Percentiles rank a stretch among this genome's conserved stretches.
These are phyloP conservation scores for Streptopelia turtur DNA, from an alignment of 2,797 vertebrate genomes.

Conservation along the genomic window DNA sequence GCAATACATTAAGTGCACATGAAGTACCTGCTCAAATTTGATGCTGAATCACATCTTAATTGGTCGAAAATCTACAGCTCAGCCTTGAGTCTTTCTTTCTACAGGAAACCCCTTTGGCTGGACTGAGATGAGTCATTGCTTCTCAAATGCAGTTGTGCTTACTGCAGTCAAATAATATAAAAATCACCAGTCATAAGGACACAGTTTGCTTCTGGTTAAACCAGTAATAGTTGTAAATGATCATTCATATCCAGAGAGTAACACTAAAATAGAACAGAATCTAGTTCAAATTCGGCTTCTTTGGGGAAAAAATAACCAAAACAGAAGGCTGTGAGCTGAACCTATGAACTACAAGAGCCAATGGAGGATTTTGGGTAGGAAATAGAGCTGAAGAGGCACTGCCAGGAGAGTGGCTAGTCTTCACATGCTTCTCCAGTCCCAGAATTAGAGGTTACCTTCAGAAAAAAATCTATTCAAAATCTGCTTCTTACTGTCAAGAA, in stretches of 20 bases:
- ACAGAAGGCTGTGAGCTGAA: neutral
- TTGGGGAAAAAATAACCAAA: neutral
- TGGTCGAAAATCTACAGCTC: neutral
- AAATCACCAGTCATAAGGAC: neutral
- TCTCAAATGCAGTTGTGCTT: neutral
- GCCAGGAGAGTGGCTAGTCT: neutral
- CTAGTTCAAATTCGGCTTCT: neutral
- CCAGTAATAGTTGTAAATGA: neutral
- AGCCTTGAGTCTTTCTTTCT: neutral
- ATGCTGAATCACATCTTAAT: neutral
- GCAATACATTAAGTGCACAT: neutral
- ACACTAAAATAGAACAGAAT: neutral
- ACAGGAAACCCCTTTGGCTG: neutral
- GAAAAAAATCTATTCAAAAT: neutral
- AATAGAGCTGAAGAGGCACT: neutral
- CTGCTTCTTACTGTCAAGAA: neutral
- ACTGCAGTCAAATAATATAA: neutral
- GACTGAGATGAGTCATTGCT: neutral
- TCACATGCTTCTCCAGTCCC: neutral
- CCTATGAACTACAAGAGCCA: neutral
- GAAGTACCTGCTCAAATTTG: neutral
- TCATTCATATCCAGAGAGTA: neutral
- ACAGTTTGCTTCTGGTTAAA: neutral
- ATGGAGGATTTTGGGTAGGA: neutral
- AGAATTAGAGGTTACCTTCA: neutral